Percentiles rank a stretch among this genome's conserved stretches.
Evolutionary conservation across 1,140 invertebrate genomes (phyloP).

Genomic region (Drosophila cardini): DNA sequence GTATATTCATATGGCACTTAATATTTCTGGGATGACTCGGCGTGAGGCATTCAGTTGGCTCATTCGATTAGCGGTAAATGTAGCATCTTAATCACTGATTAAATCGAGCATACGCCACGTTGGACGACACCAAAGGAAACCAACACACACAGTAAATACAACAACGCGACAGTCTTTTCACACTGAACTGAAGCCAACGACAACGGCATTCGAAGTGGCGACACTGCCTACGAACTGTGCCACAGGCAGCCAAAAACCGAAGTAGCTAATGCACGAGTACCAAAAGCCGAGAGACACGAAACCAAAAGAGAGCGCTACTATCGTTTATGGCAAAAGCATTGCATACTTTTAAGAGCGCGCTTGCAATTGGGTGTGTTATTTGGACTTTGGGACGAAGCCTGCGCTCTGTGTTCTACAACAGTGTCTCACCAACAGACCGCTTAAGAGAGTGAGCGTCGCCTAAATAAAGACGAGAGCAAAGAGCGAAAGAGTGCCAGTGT

Average conservation of each 20-base stretch:
- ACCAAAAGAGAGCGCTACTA: not conserved
- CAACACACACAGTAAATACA: constrained; percentile 15
- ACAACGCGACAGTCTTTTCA: constrained; percentile 21
- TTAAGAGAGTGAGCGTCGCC: constrained; percentile 16
- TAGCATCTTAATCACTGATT: constrained; percentile 63
- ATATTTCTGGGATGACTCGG: constrained; percentile 31
- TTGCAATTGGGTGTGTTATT: constrained; percentile 60
- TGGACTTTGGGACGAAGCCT: constrained; percentile 27
- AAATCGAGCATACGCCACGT: constrained; percentile 53
- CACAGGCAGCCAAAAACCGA: constrained; percentile 9
- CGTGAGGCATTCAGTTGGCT: constrained; percentile 49
- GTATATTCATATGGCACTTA: constrained; percentile 35
- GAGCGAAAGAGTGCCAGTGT: not conserved
- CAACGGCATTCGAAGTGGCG: constrained; percentile 75
- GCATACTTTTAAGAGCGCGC: constrained; percentile 47
- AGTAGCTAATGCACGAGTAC: not conserved
- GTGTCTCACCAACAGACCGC: constrained; percentile 55
- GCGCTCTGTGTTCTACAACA: constrained; percentile 8
- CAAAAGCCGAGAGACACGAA: not conserved
- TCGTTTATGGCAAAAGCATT: constrained; percentile 25
- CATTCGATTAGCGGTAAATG: constrained; percentile 48
- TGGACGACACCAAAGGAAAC: constrained; percentile 2
- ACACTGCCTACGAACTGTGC: constrained; percentile 19
- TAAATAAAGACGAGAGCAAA: not conserved
- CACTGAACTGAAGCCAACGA: constrained; percentile 75